Evolutionary conservation across 2,888 invertebrate genomes (phyloP), one percentile per base, ranked within the genome.

Genomic region (Acanthosepion lycidas): DNA sequence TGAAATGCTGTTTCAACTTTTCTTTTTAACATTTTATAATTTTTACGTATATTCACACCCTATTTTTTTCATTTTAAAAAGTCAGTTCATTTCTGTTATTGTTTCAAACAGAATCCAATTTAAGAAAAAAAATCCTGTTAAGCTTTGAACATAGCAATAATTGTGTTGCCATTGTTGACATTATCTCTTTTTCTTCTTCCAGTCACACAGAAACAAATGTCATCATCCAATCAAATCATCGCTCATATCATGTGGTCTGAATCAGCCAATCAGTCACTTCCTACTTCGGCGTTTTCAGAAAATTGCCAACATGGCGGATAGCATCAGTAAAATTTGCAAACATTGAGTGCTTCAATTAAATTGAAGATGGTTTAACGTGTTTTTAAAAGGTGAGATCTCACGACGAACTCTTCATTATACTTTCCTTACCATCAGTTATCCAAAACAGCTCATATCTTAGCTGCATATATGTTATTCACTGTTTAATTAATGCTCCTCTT

Each of bases 161-260:
- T 20, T 23, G 15, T 18, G 55, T 55, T 55, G 55, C 20, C 20
- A 23, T 78, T 78, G n/a, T 78, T 78, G n/a, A 59, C n/a, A 0
- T n/a, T 78, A 15, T 78, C 33, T 78, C n/a, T 33, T 78, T 9
- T 78, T 78, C 78, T 78, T 78, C n/a, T 78, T n/a, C 78, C 15
- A 5, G 15, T 78, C n/a, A 28, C 28, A 78, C 9, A n/a, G n/a
- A 78, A 78, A n/a, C 78, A 78, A 78, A 78, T 26, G 49, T 92
- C 48, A 55, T 64, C 59, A 94, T 12, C 94, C 94, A 94, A 94
- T 94, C 18, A 94, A 64, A 64, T 55, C 53, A 42, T n/a, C 51
- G 42, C 42, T 94, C 53, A 94, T 94, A 94, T 94, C 94, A 94
- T 94, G 94, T 94, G 94, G 94, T 94, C 55, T 48, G 55, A 48